A percentile compares a stretch with the other conserved stretches of the same genome.
phyloP scores from a whole-genome alignment of 2,797 vertebrate species.

The Phalanger gymnotis region DNA sequence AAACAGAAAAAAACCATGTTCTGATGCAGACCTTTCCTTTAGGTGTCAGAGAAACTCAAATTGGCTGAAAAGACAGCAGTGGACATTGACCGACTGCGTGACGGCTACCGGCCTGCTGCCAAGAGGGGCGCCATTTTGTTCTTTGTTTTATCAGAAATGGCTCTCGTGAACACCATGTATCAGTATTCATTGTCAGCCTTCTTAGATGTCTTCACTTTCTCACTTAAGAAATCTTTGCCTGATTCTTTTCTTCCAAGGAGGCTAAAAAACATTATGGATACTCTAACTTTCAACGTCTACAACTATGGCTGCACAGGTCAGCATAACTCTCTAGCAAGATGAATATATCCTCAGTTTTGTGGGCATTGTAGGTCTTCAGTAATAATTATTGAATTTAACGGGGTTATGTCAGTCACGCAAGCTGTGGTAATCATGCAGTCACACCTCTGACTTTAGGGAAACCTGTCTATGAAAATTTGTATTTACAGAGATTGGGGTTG shows the following conservation, averaged over 20 bases:
- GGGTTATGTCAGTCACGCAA: background rate
- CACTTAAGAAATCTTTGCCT: conserved; percentile 91
- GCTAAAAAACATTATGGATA: conserved; percentile 92
- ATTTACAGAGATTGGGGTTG: background rate
- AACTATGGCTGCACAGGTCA: conserved; percentile 97
- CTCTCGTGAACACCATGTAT: conserved; percentile 96
- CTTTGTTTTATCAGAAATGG: conserved; percentile 96
- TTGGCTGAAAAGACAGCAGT: conserved; percentile 90
- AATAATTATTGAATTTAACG: background rate
- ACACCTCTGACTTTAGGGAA: background rate
- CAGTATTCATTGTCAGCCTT: conserved; percentile 96
- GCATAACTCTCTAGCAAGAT: background rate
- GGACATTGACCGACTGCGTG: conserved; percentile 93
- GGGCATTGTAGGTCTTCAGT: rapidly evolving
- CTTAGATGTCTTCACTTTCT: conserved; percentile 93
- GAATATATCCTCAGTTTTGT: background rate
- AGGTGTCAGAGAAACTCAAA: conserved; percentile 96
- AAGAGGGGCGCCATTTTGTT: conserved; percentile 95
- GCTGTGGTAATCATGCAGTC: background rate
- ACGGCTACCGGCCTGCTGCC: conserved; percentile 95
- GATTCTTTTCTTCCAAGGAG: conserved; percentile 88
- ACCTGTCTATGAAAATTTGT: background rate
- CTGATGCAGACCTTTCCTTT: rapidly evolving
- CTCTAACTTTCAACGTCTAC: conserved; percentile 93
- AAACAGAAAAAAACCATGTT: background rate